A percentile compares a stretch with the other conserved stretches of the same genome.
phyloP scores from a whole-genome alignment of 2,113 vertebrate genomes.

The Calyptomena viridis region DNA sequence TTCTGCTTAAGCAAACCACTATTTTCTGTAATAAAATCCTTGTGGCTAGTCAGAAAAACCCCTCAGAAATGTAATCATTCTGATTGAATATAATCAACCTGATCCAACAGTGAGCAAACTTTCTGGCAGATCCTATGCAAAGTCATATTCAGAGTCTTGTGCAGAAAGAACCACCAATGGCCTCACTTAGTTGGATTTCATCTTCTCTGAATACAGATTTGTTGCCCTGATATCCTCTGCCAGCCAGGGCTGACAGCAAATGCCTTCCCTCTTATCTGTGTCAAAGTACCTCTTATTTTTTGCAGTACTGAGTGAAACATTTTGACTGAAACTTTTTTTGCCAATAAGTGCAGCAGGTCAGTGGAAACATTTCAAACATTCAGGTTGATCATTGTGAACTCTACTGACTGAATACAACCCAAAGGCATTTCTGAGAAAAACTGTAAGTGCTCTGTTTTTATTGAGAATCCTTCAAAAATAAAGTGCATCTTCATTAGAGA shows the following conservation, averaged over 20 bases:
- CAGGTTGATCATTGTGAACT: background rate
- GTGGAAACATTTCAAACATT: background rate
- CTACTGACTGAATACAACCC: background rate
- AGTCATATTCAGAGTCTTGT: background rate
- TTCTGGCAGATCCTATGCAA: background rate
- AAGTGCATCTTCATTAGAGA: background rate
- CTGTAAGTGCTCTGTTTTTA: background rate
- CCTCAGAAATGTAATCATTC: background rate
- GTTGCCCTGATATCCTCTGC: background rate
- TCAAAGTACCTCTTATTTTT: background rate
- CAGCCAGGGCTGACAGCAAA: background rate
- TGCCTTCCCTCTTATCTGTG: background rate
- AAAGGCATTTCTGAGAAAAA: constrained; percentile 1
- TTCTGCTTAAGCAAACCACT: background rate
- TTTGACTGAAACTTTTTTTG: background rate
- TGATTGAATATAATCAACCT: background rate
- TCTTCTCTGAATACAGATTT: background rate
- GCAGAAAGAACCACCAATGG: background rate
- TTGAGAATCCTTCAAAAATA: background rate
- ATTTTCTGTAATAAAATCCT: background rate
- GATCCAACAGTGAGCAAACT: background rate
- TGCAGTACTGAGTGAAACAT: background rate
- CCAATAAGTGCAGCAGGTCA: background rate
- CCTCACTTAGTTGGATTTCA: background rate
- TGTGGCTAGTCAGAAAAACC: background rate